phyloP scores from a whole-genome alignment of 2,113 vertebrate species.

The Colistium nudipinnis region DNA sequence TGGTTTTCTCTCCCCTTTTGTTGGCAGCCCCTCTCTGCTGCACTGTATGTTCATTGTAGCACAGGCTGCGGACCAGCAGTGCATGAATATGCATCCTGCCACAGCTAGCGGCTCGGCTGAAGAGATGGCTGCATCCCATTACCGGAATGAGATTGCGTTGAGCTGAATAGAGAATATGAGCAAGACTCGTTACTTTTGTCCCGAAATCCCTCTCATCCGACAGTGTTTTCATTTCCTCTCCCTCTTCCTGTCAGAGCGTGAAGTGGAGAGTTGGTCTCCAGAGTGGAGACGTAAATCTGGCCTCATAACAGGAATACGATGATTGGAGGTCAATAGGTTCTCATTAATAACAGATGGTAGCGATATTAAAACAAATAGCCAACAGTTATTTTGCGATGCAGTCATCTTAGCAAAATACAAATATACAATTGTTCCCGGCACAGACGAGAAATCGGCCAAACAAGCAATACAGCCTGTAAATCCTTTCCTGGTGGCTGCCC shows the following conservation, averaged over 20 bases:
- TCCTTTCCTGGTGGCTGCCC: too few relatives aligned
- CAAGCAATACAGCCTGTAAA: slow-evolving; percentile 28
- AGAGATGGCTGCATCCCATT: slow-evolving; percentile 48
- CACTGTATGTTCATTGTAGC: slow-evolving; percentile 43
- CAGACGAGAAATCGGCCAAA: not conserved
- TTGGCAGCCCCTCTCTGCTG: slow-evolving; percentile 41
- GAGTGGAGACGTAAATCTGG: slow-evolving; percentile 14
- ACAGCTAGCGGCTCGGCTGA: slow-evolving; percentile 40
- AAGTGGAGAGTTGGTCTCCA: slow-evolving; percentile 19
- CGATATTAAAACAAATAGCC: not conserved
- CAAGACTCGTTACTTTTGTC: slow-evolving; percentile 46
- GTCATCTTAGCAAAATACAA: not conserved
- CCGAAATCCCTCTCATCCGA: slow-evolving; percentile 22
- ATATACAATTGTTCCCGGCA: too few relatives aligned
- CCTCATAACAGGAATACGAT: slow-evolving; percentile 1
- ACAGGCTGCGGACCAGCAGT: slow-evolving; percentile 54
- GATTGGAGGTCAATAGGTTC: not conserved
- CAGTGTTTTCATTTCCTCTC: slow-evolving; percentile 32
- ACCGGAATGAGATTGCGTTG: slow-evolving; percentile 46
- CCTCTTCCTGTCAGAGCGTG: slow-evolving; percentile 35
- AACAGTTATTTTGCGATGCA: not conserved
- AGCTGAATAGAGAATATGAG: slow-evolving; percentile 55
- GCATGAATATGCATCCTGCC: slow-evolving; percentile 68
- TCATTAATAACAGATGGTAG: not conserved
- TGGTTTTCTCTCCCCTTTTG: slow-evolving; percentile 23